These are phyloP conservation scores for Erethizon dorsatum DNA, from an alignment of 2,797 vertebrate species.

Conservation along the genomic window DNA sequence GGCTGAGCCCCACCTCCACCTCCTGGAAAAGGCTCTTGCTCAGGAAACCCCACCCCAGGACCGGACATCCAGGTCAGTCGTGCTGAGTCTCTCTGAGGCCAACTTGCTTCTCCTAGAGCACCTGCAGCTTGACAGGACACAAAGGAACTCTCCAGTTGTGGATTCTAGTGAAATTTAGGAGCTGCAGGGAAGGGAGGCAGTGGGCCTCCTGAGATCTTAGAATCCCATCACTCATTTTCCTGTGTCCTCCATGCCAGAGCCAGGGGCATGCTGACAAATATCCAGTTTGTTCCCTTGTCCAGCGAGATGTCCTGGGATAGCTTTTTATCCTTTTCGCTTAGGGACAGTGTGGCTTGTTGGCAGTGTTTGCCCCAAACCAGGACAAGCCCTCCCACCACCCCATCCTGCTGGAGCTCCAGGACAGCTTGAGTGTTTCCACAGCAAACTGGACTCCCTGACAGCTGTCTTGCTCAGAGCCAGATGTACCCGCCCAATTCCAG, in stretches of 20 bases:
- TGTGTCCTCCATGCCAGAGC: background rate
- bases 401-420: conserved; percentile 17
- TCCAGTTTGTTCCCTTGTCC: background rate
- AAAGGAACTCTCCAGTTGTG: conserved; percentile 10
- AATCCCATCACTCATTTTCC: background rate
- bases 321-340: conserved; percentile 8
- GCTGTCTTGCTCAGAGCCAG: conserved; percentile 77
- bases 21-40: conserved; percentile 2
- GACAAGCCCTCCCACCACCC: background rate
- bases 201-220: background rate
- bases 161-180: conserved; percentile 39
- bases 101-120: conserved; percentile 65
- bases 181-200: background rate
- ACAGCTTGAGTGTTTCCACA: conserved; percentile 77
- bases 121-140: conserved; percentile 77
- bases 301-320: background rate
- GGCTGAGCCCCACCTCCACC: background rate
- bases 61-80: conserved; percentile 51
- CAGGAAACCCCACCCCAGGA: conserved; percentile 79
- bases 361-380: background rate
- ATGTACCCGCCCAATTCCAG: conserved; percentile 83
- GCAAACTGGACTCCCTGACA: conserved; percentile 75
- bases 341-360: background rate
- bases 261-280: background rate
- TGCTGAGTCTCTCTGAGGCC: conserved; percentile 6